Percentiles rank a stretch among this genome's conserved stretches.
These are phyloP conservation scores for Hipposideros armiger DNA, from an alignment of 2,113 vertebrate species.

Conservation along the genomic window DNA sequence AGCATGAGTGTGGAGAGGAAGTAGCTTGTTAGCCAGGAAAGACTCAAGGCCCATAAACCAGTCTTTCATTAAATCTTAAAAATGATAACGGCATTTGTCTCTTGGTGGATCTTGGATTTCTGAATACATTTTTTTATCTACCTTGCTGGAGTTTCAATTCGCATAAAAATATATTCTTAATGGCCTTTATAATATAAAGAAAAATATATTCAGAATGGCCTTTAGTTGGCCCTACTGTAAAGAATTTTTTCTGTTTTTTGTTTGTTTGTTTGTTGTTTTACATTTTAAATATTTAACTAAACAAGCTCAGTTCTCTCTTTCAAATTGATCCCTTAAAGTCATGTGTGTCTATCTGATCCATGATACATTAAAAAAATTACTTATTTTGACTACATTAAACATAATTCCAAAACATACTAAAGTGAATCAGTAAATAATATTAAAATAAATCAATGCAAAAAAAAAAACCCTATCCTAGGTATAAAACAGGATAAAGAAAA, in stretches of 20 bases:
- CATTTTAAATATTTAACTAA: constrained; percentile 5
- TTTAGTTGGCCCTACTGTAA: background rate
- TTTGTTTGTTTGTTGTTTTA: background rate
- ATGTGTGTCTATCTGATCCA: background rate
- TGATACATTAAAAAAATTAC: background rate
- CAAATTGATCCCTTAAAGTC: background rate
- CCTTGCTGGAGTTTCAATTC: background rate
- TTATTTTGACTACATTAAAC: background rate
- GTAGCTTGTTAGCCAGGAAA: background rate
- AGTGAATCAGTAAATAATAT: constrained; percentile 2
- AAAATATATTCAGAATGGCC: background rate
- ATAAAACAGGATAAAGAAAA: background rate
- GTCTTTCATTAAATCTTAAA: background rate
- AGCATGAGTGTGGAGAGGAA: background rate
- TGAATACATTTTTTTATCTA: background rate
- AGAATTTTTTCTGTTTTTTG: background rate
- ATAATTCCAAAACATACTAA: background rate
- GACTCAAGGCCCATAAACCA: background rate
- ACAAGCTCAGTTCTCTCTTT: background rate
- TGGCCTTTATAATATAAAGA: too few species aligned
- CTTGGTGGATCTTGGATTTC: background rate
- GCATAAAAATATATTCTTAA: background rate
- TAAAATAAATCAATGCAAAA: background rate
- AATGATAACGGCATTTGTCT: background rate
- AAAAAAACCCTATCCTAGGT: background rate